Evolutionary conservation across 2,888 invertebrate species (phyloP).

Genomic region (Ashinkailepas kermadecensis): DNA sequence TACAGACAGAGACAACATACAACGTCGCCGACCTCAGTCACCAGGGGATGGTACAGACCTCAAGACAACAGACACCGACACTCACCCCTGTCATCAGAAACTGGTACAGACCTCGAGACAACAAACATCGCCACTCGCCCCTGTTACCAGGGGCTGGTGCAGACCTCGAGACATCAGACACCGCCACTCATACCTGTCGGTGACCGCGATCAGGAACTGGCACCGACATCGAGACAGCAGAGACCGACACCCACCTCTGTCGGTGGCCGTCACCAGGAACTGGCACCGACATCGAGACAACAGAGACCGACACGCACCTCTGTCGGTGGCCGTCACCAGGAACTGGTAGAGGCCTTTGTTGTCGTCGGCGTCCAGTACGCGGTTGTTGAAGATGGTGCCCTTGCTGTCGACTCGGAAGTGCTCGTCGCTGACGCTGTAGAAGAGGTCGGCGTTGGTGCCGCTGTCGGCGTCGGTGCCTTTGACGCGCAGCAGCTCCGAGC

Average conservation of each 20-base stretch:
- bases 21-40: too few relatives aligned
- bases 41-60: too few relatives aligned
- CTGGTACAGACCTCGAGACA: too few relatives aligned
- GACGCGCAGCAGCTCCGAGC: constrained; percentile 81
- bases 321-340: constrained; percentile 85
- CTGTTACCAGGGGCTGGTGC: too few relatives aligned
- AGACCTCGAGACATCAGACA: too few relatives aligned
- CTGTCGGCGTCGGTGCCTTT: constrained; percentile 67
- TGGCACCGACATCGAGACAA: constrained; percentile 61
- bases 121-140: too few relatives aligned
- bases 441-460: constrained; percentile 89
- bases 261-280: constrained; percentile 86
- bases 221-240: too few relatives aligned
- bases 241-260: constrained; percentile 54
- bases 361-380: constrained; percentile 89
- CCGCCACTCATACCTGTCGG: too few relatives aligned
- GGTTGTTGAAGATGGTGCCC: constrained; percentile 86
- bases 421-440: constrained; percentile 82
- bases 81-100: too few relatives aligned
- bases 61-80: too few relatives aligned
- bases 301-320: constrained; percentile 48
- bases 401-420: constrained; percentile 90
- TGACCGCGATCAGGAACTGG: too few relatives aligned
- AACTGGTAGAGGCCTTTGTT: constrained; percentile 96
- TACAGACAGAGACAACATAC: too few relatives aligned